Base-by-base conservation (phyloP, 2,888 invertebrate genomes). In the Laothoe populi region DNA sequence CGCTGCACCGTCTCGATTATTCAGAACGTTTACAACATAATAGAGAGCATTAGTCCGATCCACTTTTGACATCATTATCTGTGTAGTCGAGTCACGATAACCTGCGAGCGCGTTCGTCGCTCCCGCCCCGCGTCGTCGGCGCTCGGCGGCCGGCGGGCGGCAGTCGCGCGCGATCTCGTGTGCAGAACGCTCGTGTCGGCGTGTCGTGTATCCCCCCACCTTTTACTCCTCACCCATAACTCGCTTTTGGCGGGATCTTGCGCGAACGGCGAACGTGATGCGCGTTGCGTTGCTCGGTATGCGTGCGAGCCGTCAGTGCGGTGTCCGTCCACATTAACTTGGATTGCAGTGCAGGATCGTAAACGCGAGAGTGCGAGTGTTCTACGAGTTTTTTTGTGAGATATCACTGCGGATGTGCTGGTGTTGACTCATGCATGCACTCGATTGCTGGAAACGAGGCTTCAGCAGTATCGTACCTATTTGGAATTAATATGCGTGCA, bases 61-160 rank as follows among this genome's bases (percentile, higher is more conserved):
- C 91, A 90, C 91, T 91, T 92, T 90, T 92, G 92, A 91, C 91
- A 91, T 92, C 90, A 92, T 91, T 92, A 92, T 92, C 91, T 91
- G 86, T 86, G 84, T 87, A 88, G 86, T 80, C 86, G 86, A 83
- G 82, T 87, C 81, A 88, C 92, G 92, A 92, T 92, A 92, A 92
- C 92, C 90, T 90, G 91, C 86, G 86, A 86, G 84, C 83, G 81
- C 84, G 83, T 77, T 76, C 78, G 84, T 79, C 84, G 85, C 87
- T 77, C 86, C 88, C 87, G 87, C 86, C 88, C 85, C 84, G 82
- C 86, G 74, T 75, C 75, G 71, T 69, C 66, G 63, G 66, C 59
- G 67, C 62, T 53, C 66, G 63, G 64, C 66, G 66, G 63, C 64
- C 63, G 63, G 63, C 57, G 62, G 63, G 67, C 82, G 81, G 78